Conservation (phyloP, 1,140 invertebrate genomes). For the Sipha flava region DNA sequence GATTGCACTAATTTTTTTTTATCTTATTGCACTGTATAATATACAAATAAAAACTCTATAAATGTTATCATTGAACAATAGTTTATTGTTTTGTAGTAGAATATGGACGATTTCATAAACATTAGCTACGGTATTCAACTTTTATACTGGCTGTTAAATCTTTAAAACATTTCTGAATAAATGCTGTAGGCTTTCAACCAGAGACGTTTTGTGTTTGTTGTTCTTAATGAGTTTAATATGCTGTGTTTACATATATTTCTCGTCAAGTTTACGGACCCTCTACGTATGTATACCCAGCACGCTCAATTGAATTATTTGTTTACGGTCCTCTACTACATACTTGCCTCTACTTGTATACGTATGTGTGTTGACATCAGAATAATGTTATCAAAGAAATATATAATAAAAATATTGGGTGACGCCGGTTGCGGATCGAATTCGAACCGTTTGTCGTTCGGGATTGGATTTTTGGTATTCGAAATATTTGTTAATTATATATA, state of each 20-base stretch:
- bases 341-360: not conserved
- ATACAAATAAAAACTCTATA: no score
- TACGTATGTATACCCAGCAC: not conserved
- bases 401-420: no score
- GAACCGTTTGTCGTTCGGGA: no score
- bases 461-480: no score
- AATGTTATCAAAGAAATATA: no score
- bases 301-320: slow-evolving; percentile 22
- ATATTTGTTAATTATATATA: no score
- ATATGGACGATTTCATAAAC: not conserved
- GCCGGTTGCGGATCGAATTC: no score
- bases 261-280: not conserved
- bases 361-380: no score
- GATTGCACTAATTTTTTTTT: no score
- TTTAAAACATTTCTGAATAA: not conserved
- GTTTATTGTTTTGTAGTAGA: no score
- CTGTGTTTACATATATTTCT: slow-evolving; percentile 26
- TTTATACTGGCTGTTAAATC: not conserved
- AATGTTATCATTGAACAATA: no score
- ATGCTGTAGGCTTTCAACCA: not conserved
- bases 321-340: not conserved
- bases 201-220: slow-evolving; percentile 6
- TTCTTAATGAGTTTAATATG: slow-evolving; percentile 27
- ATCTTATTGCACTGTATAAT: no score
- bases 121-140: not conserved